Percentiles rank a stretch among this genome's conserved stretches.
phyloP scores from a whole-genome alignment of 1,140 invertebrate species.

The Caenorhabditis tropicalis region DNA sequence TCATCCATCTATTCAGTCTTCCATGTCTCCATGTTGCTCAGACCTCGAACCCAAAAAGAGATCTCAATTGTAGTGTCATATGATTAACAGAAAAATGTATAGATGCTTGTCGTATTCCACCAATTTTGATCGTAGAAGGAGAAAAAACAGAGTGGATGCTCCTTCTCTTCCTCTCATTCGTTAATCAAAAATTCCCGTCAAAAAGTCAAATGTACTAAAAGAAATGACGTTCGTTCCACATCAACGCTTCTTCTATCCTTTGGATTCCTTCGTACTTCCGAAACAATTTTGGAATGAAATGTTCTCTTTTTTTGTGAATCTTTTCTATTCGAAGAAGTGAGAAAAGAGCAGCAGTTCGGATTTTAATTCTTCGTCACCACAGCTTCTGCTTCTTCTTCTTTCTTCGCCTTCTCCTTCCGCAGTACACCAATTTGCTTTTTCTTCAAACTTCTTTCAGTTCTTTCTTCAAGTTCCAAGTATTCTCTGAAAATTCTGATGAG shows the following conservation, averaged over 20 bases:
- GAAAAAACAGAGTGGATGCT: no score
- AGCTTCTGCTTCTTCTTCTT: neutral
- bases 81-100: neutral
- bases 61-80: neutral
- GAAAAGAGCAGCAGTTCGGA: conserved; percentile 1
- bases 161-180: neutral
- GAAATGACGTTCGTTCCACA: neutral
- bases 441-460: neutral
- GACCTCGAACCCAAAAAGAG: neutral
- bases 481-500: no score
- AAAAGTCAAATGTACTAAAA: neutral
- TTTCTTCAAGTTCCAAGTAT: neutral
- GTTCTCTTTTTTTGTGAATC: neutral
- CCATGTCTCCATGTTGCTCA: neutral
- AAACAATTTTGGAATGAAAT: neutral
- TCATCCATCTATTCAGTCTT: conserved; percentile 26
- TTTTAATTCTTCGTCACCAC: conserved; percentile 1
- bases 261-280: neutral
- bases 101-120: neutral
- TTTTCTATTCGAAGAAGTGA: no score
- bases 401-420: conserved; percentile 11
- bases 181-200: conserved; percentile 21
- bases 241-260: neutral
- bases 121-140: neutral
- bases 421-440: neutral